Evolutionary conservation across 2,888 invertebrate species (phyloP).

Genomic region (Drosophila fungiperda): DNA sequence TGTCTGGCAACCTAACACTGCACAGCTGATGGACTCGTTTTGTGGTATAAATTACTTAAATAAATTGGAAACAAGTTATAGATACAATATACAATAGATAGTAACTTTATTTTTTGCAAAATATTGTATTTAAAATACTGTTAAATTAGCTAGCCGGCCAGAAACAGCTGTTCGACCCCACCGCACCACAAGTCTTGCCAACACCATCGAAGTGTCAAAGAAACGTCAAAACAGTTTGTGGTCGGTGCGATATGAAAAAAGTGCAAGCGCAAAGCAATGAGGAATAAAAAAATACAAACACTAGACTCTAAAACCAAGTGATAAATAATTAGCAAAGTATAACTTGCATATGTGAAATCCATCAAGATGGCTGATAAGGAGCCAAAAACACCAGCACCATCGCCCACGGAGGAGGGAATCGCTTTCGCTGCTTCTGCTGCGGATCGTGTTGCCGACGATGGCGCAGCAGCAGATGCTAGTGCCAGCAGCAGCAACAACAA

Average conservation of each 20-base stretch:
- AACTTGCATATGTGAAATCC: slow-evolving; percentile 50
- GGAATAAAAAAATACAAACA: slow-evolving; percentile 37
- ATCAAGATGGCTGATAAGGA: slow-evolving; percentile 73
- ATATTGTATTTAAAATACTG: neutral
- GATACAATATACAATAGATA: neutral
- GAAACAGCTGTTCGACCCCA: slow-evolving; percentile 24
- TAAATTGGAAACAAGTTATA: neutral
- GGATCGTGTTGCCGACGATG: slow-evolving; percentile 35
- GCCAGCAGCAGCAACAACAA: slow-evolving; percentile 30
- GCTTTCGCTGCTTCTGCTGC: slow-evolving; percentile 36
- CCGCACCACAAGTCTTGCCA: neutral
- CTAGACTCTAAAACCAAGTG: slow-evolving; percentile 31
- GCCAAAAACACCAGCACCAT: slow-evolving; percentile 74
- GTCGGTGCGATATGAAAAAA: slow-evolving; percentile 50
- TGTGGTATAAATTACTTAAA: slow-evolving; percentile 2
- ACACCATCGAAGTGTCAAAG: slow-evolving; percentile 54
- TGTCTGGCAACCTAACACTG: slow-evolving; percentile 24
- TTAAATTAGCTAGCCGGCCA: neutral
- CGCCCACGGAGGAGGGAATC: slow-evolving; percentile 76
- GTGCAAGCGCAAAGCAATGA: slow-evolving; percentile 52
- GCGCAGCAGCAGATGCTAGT: slow-evolving; percentile 38
- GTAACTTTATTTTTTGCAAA: neutral
- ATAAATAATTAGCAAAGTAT: slow-evolving; percentile 15
- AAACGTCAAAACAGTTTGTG: slow-evolving; percentile 74
- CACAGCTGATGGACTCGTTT: slow-evolving; percentile 37